A percentile compares a stretch with the other conserved stretches of the same genome.
Evolutionary conservation across 2,113 vertebrate genomes (phyloP).

Genomic region (Malurus alboscapulatus): DNA sequence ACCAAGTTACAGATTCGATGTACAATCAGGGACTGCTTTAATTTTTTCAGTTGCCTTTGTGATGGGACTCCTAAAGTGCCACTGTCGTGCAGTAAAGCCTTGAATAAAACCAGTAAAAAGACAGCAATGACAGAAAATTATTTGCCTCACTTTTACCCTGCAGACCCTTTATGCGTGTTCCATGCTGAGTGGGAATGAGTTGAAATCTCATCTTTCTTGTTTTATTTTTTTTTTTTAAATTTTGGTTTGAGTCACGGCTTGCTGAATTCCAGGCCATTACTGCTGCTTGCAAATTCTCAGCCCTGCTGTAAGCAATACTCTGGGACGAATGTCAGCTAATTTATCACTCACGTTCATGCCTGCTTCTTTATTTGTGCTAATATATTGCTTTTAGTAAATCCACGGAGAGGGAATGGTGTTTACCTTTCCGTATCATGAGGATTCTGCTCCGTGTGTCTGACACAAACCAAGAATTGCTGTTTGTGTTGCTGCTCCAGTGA

Average conservation of each 20-base stretch:
- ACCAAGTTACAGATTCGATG: not conserved
- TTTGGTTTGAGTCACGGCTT: not conserved
- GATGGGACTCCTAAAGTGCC: not conserved
- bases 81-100: not conserved
- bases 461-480: not conserved
- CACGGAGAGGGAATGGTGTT: not conserved
- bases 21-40: not conserved
- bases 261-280: not conserved
- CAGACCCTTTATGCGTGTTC: not conserved
- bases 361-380: not conserved
- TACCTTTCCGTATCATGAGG: not conserved
- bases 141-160: not conserved
- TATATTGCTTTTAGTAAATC: slow-evolving; percentile 24
- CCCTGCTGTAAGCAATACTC: not conserved
- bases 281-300: not conserved
- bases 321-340: not conserved
- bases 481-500: slow-evolving; percentile 40
- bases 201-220: not conserved
- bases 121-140: not conserved
- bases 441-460: not conserved
- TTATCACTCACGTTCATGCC: not conserved
- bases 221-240: not conserved
- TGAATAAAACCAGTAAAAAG: not conserved
- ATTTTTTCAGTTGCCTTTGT: not conserved
- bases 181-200: not conserved